Evolutionary conservation across 2,113 vertebrate species (phyloP), one percentile per base, ranked within the genome.

Genomic region (Malurus elegans): DNA sequence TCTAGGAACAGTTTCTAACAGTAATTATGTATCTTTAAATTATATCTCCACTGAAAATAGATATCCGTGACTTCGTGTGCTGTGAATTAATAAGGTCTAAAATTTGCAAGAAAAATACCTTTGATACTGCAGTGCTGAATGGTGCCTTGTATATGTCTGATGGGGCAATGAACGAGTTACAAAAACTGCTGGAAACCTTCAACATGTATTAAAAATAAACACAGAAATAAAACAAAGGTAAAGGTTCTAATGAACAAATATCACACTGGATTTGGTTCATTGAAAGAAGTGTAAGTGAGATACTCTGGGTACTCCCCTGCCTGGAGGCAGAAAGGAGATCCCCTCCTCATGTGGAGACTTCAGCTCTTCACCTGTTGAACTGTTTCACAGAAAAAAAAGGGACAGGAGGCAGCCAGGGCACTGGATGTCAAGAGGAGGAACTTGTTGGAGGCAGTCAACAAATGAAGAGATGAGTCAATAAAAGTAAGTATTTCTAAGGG

Each of bases 161-260:
- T 57, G 40, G n/a, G 32, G 20, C 34, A 71, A 25, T 2, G 3
- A 79, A 54, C 23, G 0, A 0, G 4, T 53, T 45, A 9, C 4
- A 18, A 65, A 57, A 90, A 48, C 29, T 5, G 0, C 47, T 92
- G 45, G 40, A 87, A 93, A 64, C 66, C 23, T 64, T 65, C 48
- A 28, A 16, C 2, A 1, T 32, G 2, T n/a, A 29, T 40, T 60
- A n/a, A 82, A 90, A 81, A 40, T 72, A 25, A 29, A 42, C 34
- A 18, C 24, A 79, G 38, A 51, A 91, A 42, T 78, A 54, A 88
- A 76, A 18, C 15, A 60, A 83, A 75, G 13, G 18, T 67, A 28
- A 75, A 64, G 36, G 17, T 67, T 93, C 6, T 26, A 53, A 34
- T 26, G 28, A 67, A n/a, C 31, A 75, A 74, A 11, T 14, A 44